Evolutionary conservation across 1,140 invertebrate species (phyloP).

Genomic region (Leptinotarsa undecemlineata): DNA sequence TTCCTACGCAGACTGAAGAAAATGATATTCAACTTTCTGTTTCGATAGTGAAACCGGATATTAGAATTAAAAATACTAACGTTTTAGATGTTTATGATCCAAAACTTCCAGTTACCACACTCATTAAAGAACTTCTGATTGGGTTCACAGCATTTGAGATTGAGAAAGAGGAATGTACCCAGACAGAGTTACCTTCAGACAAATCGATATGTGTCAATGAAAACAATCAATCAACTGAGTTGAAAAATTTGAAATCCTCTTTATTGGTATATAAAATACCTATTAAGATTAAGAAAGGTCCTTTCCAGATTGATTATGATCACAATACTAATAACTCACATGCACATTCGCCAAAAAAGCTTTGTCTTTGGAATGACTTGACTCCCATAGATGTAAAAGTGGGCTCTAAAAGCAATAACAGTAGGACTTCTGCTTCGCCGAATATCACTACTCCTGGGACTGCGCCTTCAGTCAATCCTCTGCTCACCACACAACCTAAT

Average conservation of each 20-base stretch:
- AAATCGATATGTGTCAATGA: background rate
- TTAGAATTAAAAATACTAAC: slow-evolving; percentile 20
- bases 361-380: background rate
- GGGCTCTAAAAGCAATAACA: background rate
- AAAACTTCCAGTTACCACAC: slow-evolving; percentile 11
- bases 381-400: slow-evolving; percentile 4
- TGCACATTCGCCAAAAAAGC: background rate
- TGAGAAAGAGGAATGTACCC: background rate
- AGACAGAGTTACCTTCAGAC: slow-evolving; percentile 24
- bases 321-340: background rate
- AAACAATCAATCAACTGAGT: background rate
- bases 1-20: background rate
- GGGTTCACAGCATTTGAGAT: background rate
- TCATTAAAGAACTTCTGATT: slow-evolving; percentile 22
- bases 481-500: too few relatives aligned
- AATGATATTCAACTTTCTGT: background rate
- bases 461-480: background rate
- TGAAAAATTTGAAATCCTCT: background rate
- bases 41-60: slow-evolving; percentile 9
- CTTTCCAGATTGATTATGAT: background rate
- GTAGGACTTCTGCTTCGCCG: background rate
- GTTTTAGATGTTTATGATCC: slow-evolving; percentile 20
- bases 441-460: background rate
- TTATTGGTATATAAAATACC: background rate
- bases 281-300: background rate